These are phyloP conservation scores for Zeugodacus cucurbitae DNA, from an alignment of 1,140 invertebrate species.

Conservation along the genomic window DNA sequence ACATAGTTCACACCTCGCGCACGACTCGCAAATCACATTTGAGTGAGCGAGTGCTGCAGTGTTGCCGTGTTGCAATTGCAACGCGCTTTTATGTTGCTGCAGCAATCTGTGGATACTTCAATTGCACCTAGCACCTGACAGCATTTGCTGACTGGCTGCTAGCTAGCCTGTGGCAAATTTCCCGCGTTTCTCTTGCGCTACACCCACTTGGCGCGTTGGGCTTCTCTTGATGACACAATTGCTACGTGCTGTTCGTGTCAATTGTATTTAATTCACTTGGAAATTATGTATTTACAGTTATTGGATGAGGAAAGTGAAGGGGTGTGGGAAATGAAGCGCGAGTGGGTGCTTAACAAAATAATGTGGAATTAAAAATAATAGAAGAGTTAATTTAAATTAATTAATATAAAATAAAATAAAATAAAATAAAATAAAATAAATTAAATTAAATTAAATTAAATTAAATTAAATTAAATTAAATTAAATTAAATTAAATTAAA, in stretches of 20 bases:
- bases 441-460: neutral
- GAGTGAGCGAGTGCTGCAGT: neutral
- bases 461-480: neutral
- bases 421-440: neutral
- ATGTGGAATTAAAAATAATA: neutral
- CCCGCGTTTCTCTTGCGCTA: neutral
- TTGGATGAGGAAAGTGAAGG: neutral
- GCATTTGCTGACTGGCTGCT: neutral
- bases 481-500: neutral
- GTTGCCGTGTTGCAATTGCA: neutral
- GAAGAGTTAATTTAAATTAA: neutral
- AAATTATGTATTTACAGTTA: neutral
- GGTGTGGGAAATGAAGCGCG: neutral
- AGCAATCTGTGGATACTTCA: neutral
- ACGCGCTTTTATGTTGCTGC: neutral
- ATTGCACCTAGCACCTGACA: neutral
- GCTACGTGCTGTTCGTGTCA: constrained; percentile 64
- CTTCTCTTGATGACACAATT: constrained; percentile 22
- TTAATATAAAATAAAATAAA: neutral
- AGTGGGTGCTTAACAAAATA: neutral
- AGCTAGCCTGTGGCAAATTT: neutral
- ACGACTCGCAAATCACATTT: neutral
- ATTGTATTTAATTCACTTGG: constrained; percentile 49
- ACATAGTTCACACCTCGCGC: neutral
- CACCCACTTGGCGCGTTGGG: neutral